phyloP scores from a whole-genome alignment of 1,140 invertebrate genomes.

The Aphidius ervi region DNA sequence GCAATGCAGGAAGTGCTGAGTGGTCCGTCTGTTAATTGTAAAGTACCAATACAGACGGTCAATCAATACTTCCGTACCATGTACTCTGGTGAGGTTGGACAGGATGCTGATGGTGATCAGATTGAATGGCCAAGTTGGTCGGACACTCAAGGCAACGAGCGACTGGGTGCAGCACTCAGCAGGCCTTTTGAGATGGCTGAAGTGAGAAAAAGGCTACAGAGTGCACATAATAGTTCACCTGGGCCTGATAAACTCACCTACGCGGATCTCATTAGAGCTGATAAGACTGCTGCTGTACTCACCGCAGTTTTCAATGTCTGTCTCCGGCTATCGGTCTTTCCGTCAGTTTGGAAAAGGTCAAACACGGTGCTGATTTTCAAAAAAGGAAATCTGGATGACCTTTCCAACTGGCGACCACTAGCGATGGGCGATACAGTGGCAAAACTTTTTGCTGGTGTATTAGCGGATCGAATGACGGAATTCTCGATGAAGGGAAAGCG shows the following conservation, averaged over 20 bases:
- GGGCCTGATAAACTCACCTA: background rate
- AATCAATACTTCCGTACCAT: background rate
- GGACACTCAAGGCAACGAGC: too few species aligned
- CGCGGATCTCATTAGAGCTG: background rate
- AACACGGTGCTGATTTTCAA: constrained; percentile 33
- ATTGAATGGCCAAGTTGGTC: background rate
- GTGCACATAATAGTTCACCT: background rate
- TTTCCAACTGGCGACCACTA: constrained; percentile 36
- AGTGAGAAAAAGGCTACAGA: background rate
- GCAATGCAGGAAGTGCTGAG: constrained; percentile 2
- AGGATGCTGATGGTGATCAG: background rate
- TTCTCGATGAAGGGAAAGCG: background rate
- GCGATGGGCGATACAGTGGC: constrained; percentile 25
- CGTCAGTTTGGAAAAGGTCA: background rate
- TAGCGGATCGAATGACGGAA: constrained; percentile 8
- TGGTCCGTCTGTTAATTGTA: background rate
- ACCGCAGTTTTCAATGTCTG: constrained; percentile 6
- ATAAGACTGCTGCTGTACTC: background rate
- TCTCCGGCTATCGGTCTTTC: background rate
- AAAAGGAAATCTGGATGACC: constrained; percentile 18
- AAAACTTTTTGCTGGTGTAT: constrained; percentile 10
- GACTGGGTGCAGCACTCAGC: background rate
- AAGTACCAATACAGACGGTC: background rate
- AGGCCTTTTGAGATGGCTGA: background rate
- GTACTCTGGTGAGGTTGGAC: background rate